phyloP scores from a whole-genome alignment of 2,113 vertebrate species.

The Cygnus atratus region DNA sequence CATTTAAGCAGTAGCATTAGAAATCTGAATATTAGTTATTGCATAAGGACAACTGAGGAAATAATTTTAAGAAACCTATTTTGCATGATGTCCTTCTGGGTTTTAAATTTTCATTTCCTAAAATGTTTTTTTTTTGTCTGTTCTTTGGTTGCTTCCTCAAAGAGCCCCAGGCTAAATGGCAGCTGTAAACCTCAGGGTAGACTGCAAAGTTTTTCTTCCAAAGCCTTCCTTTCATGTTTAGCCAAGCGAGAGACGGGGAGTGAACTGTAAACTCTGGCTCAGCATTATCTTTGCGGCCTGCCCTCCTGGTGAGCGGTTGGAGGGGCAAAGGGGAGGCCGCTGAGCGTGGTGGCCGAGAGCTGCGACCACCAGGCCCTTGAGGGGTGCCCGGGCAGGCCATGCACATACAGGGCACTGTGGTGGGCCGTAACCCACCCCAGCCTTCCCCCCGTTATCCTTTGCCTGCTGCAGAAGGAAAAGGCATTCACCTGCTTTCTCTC shows the following conservation, averaged over 20 bases:
- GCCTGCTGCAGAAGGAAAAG: slow-evolving; percentile 8
- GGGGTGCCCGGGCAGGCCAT: too few relatives aligned
- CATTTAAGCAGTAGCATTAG: background rate
- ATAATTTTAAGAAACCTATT: background rate
- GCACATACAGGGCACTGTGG: too few relatives aligned
- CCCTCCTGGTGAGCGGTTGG: background rate
- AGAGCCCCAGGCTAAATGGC: slow-evolving; percentile 53
- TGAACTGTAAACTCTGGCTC: slow-evolving; percentile 67
- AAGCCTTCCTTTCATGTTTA: slow-evolving; percentile 75
- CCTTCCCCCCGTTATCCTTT: background rate
- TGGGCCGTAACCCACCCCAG: background rate
- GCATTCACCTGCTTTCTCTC: slow-evolving; percentile 22
- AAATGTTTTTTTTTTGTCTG: background rate
- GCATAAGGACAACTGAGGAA: background rate
- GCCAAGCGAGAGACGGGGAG: slow-evolving; percentile 73
- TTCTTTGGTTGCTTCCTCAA: background rate
- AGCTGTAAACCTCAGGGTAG: slow-evolving; percentile 62
- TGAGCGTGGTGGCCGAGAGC: background rate
- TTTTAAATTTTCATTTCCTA: slow-evolving; percentile 19
- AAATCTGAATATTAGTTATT: background rate
- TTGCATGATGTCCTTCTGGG: background rate
- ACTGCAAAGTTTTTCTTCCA: slow-evolving; percentile 48
- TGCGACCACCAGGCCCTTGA: background rate
- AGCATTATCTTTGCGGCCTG: background rate
- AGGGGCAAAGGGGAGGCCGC: slow-evolving; percentile 11